These are phyloP conservation scores for Cyanoramphus novaezelandiae DNA, from an alignment of 2,113 vertebrate genomes.

Conservation along the genomic window DNA sequence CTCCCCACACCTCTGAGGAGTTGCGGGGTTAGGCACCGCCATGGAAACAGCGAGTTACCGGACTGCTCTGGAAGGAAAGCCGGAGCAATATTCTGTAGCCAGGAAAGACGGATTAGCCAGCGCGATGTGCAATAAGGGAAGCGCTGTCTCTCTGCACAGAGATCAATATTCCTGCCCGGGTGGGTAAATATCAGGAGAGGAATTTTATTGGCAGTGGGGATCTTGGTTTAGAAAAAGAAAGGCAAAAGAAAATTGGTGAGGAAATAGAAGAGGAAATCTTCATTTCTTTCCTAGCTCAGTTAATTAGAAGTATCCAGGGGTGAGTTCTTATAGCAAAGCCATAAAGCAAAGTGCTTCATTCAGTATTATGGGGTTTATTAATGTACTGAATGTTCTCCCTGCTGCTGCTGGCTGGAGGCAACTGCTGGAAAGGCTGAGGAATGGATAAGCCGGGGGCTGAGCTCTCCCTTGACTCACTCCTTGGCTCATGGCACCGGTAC, in stretches of 20 bases:
- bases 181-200: background rate
- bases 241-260: background rate
- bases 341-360: constrained; percentile 12
- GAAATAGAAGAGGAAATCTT: background rate
- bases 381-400: background rate
- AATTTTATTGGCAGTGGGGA: background rate
- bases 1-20: background rate
- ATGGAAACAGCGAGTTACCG: background rate
- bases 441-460: background rate
- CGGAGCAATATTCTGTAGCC: background rate
- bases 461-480: background rate
- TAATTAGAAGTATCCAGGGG: background rate
- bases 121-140: background rate
- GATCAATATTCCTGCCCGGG: background rate
- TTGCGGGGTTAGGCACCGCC: rapidly evolving
- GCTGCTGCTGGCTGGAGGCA: background rate
- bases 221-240: background rate
- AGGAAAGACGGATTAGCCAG: background rate
- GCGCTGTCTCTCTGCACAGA: background rate
- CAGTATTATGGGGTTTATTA: background rate
- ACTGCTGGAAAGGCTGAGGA: background rate
- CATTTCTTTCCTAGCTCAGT: background rate
- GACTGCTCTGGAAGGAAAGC: background rate
- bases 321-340: background rate
- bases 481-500: background rate